Evolutionary conservation across 2,113 vertebrate species (phyloP).

Genomic region (Dissostichus mawsoni): DNA sequence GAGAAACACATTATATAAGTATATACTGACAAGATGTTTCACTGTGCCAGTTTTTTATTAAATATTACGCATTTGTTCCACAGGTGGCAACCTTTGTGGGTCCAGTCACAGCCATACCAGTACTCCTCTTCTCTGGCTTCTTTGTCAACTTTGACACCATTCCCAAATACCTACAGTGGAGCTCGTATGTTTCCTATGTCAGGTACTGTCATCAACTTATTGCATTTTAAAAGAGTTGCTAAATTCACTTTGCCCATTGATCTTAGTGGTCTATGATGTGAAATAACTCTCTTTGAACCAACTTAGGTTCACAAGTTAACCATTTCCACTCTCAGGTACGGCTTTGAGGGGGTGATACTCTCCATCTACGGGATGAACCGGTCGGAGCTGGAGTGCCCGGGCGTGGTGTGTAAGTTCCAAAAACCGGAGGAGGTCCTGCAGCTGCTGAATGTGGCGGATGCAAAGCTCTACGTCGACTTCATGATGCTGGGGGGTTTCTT

Average conservation of each 20-base stretch:
- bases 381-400: constrained; percentile 90
- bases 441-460: constrained; percentile 93
- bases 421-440: constrained; percentile 92
- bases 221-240: not conserved
- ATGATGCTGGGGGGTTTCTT: constrained; percentile 96
- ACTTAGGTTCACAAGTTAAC: not conserved
- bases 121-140: constrained; percentile 98
- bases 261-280: not conserved
- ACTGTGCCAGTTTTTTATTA: not conserved
- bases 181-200: constrained; percentile 97
- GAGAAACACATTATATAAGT: not conserved
- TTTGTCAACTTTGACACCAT: constrained; percentile 99
- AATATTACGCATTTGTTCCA: constrained; percentile 2
- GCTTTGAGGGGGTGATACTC: constrained; percentile 96
- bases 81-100: constrained; percentile 98
- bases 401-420: constrained; percentile 90
- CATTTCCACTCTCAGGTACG: constrained; percentile 85
- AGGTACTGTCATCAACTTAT: constrained; percentile 82
- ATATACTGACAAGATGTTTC: not conserved
- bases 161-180: constrained; percentile 98
- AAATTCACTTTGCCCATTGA: not conserved
- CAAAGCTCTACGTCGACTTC: constrained; percentile 97
- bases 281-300: not conserved
- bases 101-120: constrained; percentile 95
- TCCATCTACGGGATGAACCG: constrained; percentile 98